These are phyloP conservation scores for Cyphomyrus discorhynchus DNA, from an alignment of 2,113 vertebrate species.

Conservation along the genomic window DNA sequence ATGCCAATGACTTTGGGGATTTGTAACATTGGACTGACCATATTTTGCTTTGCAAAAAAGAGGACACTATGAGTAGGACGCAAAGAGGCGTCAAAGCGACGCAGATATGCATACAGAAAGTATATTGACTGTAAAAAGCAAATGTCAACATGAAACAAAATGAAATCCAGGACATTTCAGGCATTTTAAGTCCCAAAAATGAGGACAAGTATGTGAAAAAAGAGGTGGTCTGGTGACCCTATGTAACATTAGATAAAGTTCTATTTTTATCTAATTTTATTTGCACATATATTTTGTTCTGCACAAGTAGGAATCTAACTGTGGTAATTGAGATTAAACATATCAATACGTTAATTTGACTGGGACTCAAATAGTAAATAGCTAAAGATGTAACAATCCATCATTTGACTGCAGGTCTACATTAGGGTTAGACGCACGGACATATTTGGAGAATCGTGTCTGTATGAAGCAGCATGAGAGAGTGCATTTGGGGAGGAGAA, in stretches of 20 bases:
- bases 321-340: neutral
- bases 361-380: neutral
- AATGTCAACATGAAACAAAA: neutral
- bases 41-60: neutral
- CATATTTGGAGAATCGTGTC: neutral
- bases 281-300: neutral
- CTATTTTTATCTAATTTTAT: neutral
- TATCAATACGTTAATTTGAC: neutral
- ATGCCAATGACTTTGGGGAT: neutral
- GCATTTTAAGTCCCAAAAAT: neutral
- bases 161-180: neutral
- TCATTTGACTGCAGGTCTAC: neutral
- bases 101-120: neutral
- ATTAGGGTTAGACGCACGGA: neutral
- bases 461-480: neutral
- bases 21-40: neutral
- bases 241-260: neutral
- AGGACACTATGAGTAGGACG: neutral
- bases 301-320: neutral
- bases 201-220: neutral
- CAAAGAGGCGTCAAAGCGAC: neutral
- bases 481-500: neutral
- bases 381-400: neutral
- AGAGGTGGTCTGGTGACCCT: neutral
- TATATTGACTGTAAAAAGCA: neutral